phyloP scores from a whole-genome alignment of 2,797 vertebrate species.

The Sylvilagus floridanus region DNA sequence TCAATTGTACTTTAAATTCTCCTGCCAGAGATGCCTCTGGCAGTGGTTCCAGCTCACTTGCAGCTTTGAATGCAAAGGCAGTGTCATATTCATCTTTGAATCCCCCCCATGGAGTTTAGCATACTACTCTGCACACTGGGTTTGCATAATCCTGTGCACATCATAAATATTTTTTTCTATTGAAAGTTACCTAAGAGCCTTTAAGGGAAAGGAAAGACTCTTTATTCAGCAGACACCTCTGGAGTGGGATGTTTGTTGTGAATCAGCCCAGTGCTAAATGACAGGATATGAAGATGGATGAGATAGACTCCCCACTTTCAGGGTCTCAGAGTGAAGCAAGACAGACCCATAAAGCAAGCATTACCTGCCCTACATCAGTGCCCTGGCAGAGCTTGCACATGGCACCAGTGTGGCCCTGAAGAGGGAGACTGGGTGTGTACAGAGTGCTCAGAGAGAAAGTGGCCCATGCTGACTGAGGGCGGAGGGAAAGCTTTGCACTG shows the following conservation, averaged over 20 bases:
- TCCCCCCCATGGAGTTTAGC: background rate
- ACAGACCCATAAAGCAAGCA: background rate
- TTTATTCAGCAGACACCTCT: conserved; percentile 25
- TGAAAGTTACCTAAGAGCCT: conserved; percentile 3
- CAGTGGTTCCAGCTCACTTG: conserved; percentile 23
- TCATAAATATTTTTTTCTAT: background rate
- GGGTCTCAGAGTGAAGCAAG: background rate
- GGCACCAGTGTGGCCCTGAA: background rate
- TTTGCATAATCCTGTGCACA: background rate
- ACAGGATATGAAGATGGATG: background rate
- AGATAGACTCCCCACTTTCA: background rate
- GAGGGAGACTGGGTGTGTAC: background rate
- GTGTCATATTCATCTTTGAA: conserved; percentile 49
- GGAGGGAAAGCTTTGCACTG: background rate
- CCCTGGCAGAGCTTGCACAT: background rate
- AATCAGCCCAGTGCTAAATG: conserved; percentile 19
- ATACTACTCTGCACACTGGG: background rate
- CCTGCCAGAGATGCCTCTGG: conserved; percentile 64
- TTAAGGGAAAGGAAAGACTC: conserved; percentile 18
- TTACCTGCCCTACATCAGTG: background rate
- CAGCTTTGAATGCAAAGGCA: conserved; percentile 48
- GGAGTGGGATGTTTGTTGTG: background rate
- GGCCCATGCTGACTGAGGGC: accelerated
- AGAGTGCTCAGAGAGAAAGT: background rate
- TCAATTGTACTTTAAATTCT: conserved; percentile 70